phyloP scores from a whole-genome alignment of 2,113 vertebrate species.

The Actinemys pallida region DNA sequence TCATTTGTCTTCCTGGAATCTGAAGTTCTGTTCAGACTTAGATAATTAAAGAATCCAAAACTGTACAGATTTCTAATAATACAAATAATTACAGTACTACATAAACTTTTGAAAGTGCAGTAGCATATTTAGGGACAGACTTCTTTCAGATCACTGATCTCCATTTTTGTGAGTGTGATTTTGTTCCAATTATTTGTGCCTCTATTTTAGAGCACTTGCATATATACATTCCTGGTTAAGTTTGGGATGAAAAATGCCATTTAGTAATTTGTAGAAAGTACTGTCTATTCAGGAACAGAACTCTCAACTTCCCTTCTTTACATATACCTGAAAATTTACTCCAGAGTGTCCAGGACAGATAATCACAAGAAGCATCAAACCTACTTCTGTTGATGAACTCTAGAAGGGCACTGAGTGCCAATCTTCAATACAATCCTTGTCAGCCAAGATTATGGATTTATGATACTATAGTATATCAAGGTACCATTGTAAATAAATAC shows the following conservation, averaged over 20 bases:
- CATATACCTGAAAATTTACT: neutral
- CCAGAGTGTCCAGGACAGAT: neutral
- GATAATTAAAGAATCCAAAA: constrained; percentile 12
- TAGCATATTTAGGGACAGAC: constrained; percentile 17
- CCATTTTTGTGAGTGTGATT: neutral
- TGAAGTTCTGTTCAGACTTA: constrained; percentile 40
- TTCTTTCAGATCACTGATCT: neutral
- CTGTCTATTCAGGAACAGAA: neutral
- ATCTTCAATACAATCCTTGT: neutral
- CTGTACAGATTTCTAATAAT: neutral
- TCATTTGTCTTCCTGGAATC: constrained; percentile 56
- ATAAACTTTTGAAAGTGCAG: neutral
- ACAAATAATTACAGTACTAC: neutral
- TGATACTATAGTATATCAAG: neutral
- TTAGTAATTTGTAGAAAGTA: neutral
- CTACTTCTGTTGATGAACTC: neutral
- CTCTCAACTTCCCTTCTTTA: neutral
- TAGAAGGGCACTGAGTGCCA: neutral
- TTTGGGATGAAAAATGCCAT: neutral
- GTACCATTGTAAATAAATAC: neutral
- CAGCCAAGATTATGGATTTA: neutral
- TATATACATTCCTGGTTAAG: neutral
- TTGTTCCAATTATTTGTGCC: neutral
- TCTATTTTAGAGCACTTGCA: neutral
- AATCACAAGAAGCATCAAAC: neutral